Evolutionary conservation across 1,140 invertebrate species (phyloP), one percentile per base, ranked within the genome.

Genomic region (Drosophila nikananu): DNA sequence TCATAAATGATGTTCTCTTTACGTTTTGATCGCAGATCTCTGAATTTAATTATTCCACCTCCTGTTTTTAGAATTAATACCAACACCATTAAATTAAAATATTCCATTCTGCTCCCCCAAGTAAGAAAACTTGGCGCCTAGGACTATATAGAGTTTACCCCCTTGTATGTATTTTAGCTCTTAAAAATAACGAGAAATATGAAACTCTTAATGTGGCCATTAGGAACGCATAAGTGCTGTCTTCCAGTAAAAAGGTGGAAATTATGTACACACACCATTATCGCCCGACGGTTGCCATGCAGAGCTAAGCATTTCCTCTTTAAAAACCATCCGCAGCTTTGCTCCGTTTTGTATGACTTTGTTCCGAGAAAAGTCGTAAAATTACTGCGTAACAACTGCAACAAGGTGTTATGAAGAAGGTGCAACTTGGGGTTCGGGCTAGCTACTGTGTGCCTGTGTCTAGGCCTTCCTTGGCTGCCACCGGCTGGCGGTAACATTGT

Each of bases 311-410:
- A 81, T 71, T 79, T 65, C 60, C 39, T 42, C 64, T 52, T 64
- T 80, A 63, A 55, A 57, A 81, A 52, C 71, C 61, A 74, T 46
- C 57, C 62, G 64, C 74, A 72, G 82, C 67, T 77, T 68, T 72
- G 70, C 74, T 81, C 78, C 87, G 87, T 91, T 91, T 91, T 91
- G 87, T 91, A 91, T 80, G 83, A 91, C 84, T 91, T 91, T 91
- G 87, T 91, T 91, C 87, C 72, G 68, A 64, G 87, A 89, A 91
- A 91, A 91, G 83, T 80, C 89, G 63, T 91, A 70, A 91, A 91
- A 91, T 84, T 91, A 91, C 87, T 83, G 87, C 87, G 87, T 91
- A 91, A 84, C 87, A 91, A 91, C 78, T 91, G 89, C 87, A 91
- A 91, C 89, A 91, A 91, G 89, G 78, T 91, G 89, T 91, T 91